Evolutionary conservation across 2,797 vertebrate genomes (phyloP), one percentile per base, ranked within the genome.

Genomic region (Catostomus latipinnis): DNA sequence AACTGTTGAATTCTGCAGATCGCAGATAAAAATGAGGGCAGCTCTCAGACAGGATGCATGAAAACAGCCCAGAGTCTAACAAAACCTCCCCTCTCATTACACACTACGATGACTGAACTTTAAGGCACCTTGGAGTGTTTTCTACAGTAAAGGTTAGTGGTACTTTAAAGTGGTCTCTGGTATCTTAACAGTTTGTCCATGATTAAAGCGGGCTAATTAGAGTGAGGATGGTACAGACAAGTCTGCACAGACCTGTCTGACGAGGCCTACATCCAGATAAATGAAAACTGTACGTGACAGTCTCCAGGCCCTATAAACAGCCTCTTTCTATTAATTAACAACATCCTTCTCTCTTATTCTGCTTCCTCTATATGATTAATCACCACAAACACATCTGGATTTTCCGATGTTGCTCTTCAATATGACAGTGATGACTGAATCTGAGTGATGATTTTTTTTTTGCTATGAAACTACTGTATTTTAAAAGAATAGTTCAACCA

Each of bases 181-280:
- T 69, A 65, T 65, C 50, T 54, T 71, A n/a, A 43, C 52, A 48
- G 69, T 79, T 71, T 56, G 77, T 72, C 69, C 53, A 43, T 72
- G 69, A 79, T 72, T 72, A 72, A 72, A 79, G 60, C 62, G 43
- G 14, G 48, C n/a, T 79, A 79, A 79, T 79, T 79, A 72, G 34
- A 76, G 69, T 49, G 52, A 65, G 60, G 77, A 79, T 79, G 77
- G 58, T 34, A 72, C 77, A 71, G 77, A 50, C 13, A 12, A 71
- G 77, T 79, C 76, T 54, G 68, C 52, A 72, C 76, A 63, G 45
- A 69, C 69, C 50, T 56, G 50, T 71, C 50, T 65, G 53, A 18
- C 7, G 76, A 12, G 50, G 68, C 60, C 76, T 63, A 8, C 34
- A 65, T 71, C 50, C 45, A 62, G 50, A 56, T 72, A 14, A 63